A percentile compares a stretch with the other conserved stretches of the same genome.
Conservation (phyloP, 2,113 vertebrate species). For the Aegithalos caudatus region DNA sequence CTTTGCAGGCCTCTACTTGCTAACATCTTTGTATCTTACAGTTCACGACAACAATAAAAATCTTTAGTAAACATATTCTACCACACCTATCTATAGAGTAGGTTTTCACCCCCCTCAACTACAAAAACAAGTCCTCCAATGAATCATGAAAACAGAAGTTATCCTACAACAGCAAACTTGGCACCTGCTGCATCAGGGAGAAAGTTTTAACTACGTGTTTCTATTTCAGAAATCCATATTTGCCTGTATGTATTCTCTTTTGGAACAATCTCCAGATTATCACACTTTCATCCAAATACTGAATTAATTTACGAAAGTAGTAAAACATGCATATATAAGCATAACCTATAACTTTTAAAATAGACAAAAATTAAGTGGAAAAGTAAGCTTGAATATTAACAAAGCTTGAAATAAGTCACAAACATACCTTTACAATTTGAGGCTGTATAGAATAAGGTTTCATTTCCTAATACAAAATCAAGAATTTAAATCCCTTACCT, state of each 20-base stretch:
- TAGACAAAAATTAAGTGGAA: background rate
- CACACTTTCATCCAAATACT: background rate
- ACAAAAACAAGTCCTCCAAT: background rate
- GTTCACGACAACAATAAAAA: background rate
- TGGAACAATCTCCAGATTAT: background rate
- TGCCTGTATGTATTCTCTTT: background rate
- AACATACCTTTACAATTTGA: background rate
- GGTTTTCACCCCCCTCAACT: background rate
- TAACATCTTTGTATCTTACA: background rate
- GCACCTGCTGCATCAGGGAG: background rate
- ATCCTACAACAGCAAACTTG: background rate
- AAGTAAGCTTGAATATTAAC: background rate
- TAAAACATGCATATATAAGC: background rate
- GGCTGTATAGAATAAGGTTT: background rate
- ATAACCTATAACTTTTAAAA: background rate
- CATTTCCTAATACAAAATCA: background rate
- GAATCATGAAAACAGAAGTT: background rate
- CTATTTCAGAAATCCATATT: background rate
- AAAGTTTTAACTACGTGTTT: fast-evolving
- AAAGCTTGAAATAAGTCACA: background rate
- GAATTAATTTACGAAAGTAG: background rate
- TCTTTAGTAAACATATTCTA: background rate
- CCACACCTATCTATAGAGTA: background rate
- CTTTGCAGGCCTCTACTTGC: background rate
- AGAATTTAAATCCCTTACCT: background rate